Base-by-base conservation (phyloP, 35 echinoderm and acorn worm species). In the Amphiura filiformis region DNA sequence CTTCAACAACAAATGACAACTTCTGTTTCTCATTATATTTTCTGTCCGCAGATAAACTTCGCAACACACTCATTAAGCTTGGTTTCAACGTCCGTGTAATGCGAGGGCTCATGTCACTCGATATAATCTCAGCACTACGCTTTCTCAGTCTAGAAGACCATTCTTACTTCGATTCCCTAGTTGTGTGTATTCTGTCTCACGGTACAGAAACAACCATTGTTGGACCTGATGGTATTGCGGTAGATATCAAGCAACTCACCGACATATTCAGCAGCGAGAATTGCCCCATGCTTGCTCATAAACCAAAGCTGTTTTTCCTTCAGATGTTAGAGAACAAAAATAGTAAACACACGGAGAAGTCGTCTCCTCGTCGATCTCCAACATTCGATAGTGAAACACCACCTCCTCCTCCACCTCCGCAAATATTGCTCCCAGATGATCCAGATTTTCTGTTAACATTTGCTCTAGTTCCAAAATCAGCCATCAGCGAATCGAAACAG, bases 21-120 rank as follows among this genome's bases (percentile, higher is more conserved):
- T n/a, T n/a, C n/a, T n/a, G n/a, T n/a, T n/a, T n/a, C n/a, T n/a
- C n/a, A n/a, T n/a, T n/a, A n/a, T n/a, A n/a, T n/a, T n/a, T n/a
- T n/a, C n/a, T 33, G 32, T 39, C 28, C 32, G 39, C 86, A 97
- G 95, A 91, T 70, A 61, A 35, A 0, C 80, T 97, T 32, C 95
- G 95, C 18, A 84, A 82, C 65, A 86, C 93, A 11, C 89, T 97
- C 1, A 85, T 91, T 35, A 93, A 93, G 56, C 86, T 97, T n/a
- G 95, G 95, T 22, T 91, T 94, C 84, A 97, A 91, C 57, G 95
- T 97, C 1, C 92, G 95, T 33, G 80, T 97, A 31, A 97, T 97
- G 95, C 52, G 92, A 33, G 91, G 91, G 22, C 70, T 97, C 42
- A 97, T 93, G 89, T 97, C 95, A 3, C 81, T 97, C 0, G 95